Conservation (phyloP, 2,888 invertebrate genomes). For the Magallana nippona region DNA sequence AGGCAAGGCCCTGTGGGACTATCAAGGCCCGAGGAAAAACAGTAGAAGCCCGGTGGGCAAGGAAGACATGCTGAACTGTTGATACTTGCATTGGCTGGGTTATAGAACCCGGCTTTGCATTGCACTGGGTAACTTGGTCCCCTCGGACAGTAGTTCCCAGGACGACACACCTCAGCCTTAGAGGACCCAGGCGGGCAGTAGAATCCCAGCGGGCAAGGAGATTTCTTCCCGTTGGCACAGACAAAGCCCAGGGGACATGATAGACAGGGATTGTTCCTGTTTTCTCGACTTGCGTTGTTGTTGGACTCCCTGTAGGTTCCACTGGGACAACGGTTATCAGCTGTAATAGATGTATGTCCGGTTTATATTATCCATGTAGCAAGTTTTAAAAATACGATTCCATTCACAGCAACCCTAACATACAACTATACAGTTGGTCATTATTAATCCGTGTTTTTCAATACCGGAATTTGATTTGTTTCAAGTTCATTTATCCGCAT, state of each 20-base stretch:
- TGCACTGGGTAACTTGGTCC: conserved; percentile 68
- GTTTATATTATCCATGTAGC: no score
- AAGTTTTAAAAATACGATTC: no score
- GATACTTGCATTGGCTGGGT: conserved; percentile 66
- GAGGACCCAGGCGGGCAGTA: conserved; percentile 71
- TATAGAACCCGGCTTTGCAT: conserved; percentile 75
- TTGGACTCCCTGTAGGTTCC: conserved; percentile 56
- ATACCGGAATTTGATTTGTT: no score
- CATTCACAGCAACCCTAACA: no score
- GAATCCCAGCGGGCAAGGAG: conserved; percentile 72
- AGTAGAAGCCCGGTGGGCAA: conserved; percentile 74
- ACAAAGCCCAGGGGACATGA: conserved; percentile 71
- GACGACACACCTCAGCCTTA: conserved; percentile 71
- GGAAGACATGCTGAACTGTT: conserved; percentile 64
- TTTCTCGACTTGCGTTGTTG: conserved; percentile 49
- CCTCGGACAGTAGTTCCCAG: conserved; percentile 71
- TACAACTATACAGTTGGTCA: no score
- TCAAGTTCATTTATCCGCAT: no score
- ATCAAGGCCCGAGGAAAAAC: conserved; percentile 68
- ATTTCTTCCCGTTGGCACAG: conserved; percentile 69
- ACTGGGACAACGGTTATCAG: conserved; percentile 56
- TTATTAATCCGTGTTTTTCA: no score
- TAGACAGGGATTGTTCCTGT: conserved; percentile 61
- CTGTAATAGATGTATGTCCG: neutral
- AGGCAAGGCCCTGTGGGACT: conserved; percentile 69